Evolutionary conservation across 2,888 invertebrate species (phyloP), one percentile per base, ranked within the genome.

Genomic region (Uropetala carovei): DNA sequence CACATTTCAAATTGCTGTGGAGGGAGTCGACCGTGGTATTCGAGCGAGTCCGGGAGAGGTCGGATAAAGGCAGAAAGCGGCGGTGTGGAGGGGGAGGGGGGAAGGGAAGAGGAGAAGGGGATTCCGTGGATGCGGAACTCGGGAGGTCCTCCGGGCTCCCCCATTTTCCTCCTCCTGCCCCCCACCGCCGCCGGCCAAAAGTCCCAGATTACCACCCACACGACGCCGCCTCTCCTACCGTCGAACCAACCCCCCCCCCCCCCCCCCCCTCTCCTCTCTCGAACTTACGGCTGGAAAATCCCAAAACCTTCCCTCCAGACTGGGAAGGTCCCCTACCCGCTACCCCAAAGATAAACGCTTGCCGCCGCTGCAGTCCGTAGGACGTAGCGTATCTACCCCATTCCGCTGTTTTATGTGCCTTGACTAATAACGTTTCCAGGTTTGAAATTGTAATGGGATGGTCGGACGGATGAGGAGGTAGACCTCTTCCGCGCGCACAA

Each of bases 401-500:
- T 82, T 13, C 27, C 81, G 27, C 30, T 30, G 13, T 30, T 82
- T 82, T 82, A 30, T 82, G 30, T 82, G 81, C 75, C 75, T 75
- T 27, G 18, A 75, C 75, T 75, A 75, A 75, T 75, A 75, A 27
- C 75, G 75, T 75, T 75, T 22, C 75, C n/a, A 27, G 75, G 75
- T 75, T 75, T 75, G 75, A 75, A 75, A 75, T 75, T 75, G 75
- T 75, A 75, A 75, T 75, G 75, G 75, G 75, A 75, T n/a, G 75
- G 75, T n/a, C 75, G 22, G 22, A 5, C 43, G 43, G 43, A 43
- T 43, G 43, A 43, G 4, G 75, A 14, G 75, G n/a, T n/a, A 11
- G 75, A n/a, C 75, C 75, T 16, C 75, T n/a, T n/a, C 75, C 75
- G 75, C 27, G 75, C 27, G 18, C 10, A n/a, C n/a, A 82, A 81